Conservation (phyloP, 2,113 vertebrate genomes). For the Xenus cinereus region DNA sequence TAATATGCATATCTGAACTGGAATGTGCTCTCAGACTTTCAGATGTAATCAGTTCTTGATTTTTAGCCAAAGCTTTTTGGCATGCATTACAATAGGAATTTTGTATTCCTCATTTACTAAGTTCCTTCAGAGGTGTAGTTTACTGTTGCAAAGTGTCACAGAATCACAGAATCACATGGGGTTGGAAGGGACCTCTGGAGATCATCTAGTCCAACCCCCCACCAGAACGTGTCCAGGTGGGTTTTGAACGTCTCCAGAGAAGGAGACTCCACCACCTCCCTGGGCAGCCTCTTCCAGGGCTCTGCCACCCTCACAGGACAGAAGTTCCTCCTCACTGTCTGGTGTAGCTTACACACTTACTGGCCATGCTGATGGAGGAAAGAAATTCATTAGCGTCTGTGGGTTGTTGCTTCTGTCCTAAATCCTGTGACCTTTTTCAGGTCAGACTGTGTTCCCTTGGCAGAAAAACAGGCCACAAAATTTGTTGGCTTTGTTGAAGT, state of each 20-base stretch:
- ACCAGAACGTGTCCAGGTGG: too few relatives aligned
- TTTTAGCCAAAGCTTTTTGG: constrained; percentile 13
- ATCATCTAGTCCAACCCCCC: too few relatives aligned
- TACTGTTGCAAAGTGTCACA: neutral
- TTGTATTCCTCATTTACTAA: neutral
- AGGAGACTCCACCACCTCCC: too few relatives aligned
- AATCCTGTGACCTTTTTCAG: neutral
- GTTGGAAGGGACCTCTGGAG: too few relatives aligned
- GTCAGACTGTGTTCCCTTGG: neutral
- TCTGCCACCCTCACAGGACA: too few relatives aligned
- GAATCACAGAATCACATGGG: too few relatives aligned
- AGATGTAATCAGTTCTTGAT: neutral
- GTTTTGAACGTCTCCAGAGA: too few relatives aligned
- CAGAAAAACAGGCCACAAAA: neutral
- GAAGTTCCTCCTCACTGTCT: neutral
- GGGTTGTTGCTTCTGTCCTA: neutral
- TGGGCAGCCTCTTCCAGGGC: too few relatives aligned
- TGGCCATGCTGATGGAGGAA: neutral
- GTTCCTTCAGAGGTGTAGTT: neutral
- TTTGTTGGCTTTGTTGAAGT: neutral
- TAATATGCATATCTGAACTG: neutral
- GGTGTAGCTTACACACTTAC: neutral
- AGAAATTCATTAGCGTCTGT: neutral
- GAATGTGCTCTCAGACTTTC: neutral
- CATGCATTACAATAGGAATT: neutral